Evolutionary conservation across 2,113 vertebrate genomes (phyloP), one percentile per base, ranked within the genome.

Genomic region (Pollimyrus isidori): DNA sequence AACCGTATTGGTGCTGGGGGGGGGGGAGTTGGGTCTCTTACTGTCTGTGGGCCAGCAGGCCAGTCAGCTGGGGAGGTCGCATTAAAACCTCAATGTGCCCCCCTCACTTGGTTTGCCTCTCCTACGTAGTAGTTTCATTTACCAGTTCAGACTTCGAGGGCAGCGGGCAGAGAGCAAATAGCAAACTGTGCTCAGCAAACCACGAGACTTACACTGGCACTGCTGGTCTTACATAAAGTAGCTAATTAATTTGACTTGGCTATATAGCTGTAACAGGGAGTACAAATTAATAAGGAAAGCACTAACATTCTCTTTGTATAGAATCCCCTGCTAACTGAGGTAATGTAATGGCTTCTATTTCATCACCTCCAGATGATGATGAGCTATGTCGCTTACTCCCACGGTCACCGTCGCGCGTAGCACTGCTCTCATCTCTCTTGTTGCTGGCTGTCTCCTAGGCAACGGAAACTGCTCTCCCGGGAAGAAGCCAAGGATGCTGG

Each of bases 391-490:
- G 9, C 19, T 17, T 30, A 30, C 19, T 53, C 48, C n/a, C 46
- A 26, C n/a, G 10, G 48, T 30, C 48, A 58, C 7, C 39, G 3
- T 2, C 0, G 13, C 7, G 3, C 6, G 21, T 10, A 56, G 3
- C 53, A 13, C 2, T 82, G 65, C n/a, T 89, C 30, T 88, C 88
- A 90, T 82, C 69, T 1, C 89, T 90, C 89, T 90, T 94, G 90
- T 94, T 93, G 94, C 90, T 93, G 35, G 92, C 91, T 92, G 92
- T 96, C 93, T 95, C 94, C 91, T 96, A 99, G 98, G 98, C 98
- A 98, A 99, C 95, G 97, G 98, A 95, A 96, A 98, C 94, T 96
- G 97, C 96, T 98, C 97, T 92, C 97, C 98, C 85, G 96, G 97
- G 94, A 97, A 97, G 92, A 97, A 97, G 94, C 96, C 96, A 90